Percentiles rank a stretch among this genome's conserved stretches.
phyloP scores from a whole-genome alignment of 2,797 vertebrate species.

The Hyperoplus lanceolatus region DNA sequence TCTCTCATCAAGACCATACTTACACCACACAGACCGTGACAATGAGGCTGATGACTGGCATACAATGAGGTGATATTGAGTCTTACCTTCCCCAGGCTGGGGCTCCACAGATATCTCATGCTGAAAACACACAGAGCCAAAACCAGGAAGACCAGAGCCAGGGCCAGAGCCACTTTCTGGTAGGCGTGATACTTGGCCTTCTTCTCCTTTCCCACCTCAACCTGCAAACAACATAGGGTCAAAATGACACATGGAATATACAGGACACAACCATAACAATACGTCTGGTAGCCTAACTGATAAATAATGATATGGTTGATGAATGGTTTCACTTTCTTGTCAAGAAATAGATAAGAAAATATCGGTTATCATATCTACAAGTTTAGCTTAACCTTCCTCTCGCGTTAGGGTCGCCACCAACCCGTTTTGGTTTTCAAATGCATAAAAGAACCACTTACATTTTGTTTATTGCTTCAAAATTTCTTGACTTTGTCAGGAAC shows the following conservation, averaged over 20 bases:
- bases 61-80: constrained; percentile 32
- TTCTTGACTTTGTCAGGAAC: too few species aligned
- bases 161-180: constrained; percentile 86
- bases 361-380: neutral
- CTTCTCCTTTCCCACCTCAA: constrained; percentile 86
- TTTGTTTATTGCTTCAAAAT: too few species aligned
- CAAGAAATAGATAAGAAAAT: neutral
- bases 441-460: too few species aligned
- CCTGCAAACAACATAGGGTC: constrained; percentile 77
- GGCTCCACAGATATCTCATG: constrained; percentile 89
- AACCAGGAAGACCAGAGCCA: constrained; percentile 85
- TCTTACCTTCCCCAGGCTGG: constrained; percentile 89
- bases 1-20: constrained; percentile 56
- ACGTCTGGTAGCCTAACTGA: neutral
- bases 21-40: constrained; percentile 39
- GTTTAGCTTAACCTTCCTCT: too few species aligned
- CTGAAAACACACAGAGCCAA: constrained; percentile 88
- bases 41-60: constrained; percentile 45
- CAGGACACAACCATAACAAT: neutral
- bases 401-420: too few species aligned
- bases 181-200: constrained; percentile 82
- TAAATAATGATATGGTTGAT: neutral
- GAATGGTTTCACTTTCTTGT: neutral
- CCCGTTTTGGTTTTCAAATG: too few species aligned
- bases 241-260: neutral